Conservation (phyloP, 2,888 invertebrate species). For the Plebejus argus region DNA sequence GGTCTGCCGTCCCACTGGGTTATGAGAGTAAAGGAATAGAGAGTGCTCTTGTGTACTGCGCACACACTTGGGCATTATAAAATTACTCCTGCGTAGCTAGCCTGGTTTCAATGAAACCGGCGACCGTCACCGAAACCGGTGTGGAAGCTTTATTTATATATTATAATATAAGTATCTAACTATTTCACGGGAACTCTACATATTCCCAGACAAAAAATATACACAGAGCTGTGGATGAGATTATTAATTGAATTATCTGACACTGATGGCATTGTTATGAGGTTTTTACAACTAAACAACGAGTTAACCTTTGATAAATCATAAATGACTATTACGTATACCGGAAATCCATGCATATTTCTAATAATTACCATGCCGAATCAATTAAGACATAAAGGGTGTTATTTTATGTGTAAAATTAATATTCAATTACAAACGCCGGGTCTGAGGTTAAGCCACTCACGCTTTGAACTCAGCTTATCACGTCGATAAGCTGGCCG, state of each 20-base stretch:
- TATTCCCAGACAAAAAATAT: neutral
- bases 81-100: no score
- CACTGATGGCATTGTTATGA: neutral
- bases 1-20: no score
- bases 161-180: no score
- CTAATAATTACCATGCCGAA: neutral
- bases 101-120: no score
- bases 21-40: no score
- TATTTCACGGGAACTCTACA: neutral
- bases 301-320: neutral
- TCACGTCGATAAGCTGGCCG: neutral
- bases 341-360: slow-evolving; percentile 8
- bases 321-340: neutral
- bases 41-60: no score
- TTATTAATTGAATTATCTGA: neutral
- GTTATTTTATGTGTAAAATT: slow-evolving; percentile 1
- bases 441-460: neutral
- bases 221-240: neutral
- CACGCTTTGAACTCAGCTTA: neutral
- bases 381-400: neutral
- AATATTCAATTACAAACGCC: neutral
- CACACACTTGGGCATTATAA: no score
- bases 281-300: neutral
- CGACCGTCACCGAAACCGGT: no score
- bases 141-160: no score